Evolutionary conservation across 2,888 invertebrate species (phyloP).

Genomic region (Spilarctia lutea): DNA sequence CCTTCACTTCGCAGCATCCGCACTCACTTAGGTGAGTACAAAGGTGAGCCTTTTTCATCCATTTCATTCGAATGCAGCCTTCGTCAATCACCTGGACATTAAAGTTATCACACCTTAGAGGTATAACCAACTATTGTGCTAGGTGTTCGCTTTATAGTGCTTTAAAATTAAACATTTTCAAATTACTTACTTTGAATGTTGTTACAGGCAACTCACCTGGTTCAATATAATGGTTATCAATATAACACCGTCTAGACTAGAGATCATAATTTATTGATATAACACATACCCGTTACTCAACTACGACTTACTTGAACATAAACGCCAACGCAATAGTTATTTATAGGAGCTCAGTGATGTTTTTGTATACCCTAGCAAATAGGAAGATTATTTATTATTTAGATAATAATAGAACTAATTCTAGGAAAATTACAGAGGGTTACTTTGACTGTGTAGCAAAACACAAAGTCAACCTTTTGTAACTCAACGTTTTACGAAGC

Average conservation of each 20-base stretch:
- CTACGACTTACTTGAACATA: conserved; percentile 22
- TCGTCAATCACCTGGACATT: conserved; percentile 34
- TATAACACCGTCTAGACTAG: conserved; percentile 17
- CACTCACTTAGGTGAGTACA: conserved; percentile 67
- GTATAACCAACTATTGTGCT: not conserved
- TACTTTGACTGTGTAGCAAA: not conserved
- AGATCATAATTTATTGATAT: conserved; percentile 36
- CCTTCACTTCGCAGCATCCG: conserved; percentile 80
- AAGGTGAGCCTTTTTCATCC: conserved; percentile 48
- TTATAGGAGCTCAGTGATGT: conserved; percentile 26
- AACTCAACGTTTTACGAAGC: not conserved
- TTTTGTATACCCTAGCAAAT: conserved; percentile 17
- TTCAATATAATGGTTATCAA: not conserved
- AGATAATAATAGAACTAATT: not conserved
- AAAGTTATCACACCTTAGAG: conserved; percentile 25
- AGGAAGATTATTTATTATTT: not conserved
- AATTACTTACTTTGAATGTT: conserved; percentile 14
- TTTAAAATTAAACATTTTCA: conserved; percentile 4
- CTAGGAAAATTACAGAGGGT: not conserved
- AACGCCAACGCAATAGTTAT: conserved; percentile 39
- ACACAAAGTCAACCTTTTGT: not conserved
- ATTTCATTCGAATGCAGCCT: conserved; percentile 42
- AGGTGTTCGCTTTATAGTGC: conserved; percentile 1
- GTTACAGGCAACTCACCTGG: not conserved
- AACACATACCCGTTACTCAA: conserved; percentile 17